phyloP scores from a whole-genome alignment of 92 coral and sea anemone species.

The Isaurus tuberculatus region DNA sequence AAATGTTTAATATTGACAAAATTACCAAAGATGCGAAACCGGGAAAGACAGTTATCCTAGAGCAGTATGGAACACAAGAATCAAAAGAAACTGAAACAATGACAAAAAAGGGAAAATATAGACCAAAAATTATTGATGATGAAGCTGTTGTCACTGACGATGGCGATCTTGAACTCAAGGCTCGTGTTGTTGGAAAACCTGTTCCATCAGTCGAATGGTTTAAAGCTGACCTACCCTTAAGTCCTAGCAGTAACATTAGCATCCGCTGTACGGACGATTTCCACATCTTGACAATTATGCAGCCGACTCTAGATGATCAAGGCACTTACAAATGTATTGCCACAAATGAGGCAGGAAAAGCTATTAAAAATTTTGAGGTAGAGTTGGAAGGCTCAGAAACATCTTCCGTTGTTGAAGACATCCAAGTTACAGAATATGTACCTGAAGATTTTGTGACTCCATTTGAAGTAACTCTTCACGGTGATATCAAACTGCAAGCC shows the following conservation, averaged over 20 bases:
- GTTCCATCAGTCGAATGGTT: constrained; percentile 74
- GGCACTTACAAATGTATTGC: constrained; percentile 82
- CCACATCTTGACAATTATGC: constrained; percentile 58
- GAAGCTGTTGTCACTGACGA: constrained; percentile 66
- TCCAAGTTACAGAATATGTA: constrained; percentile 43
- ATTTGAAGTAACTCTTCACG: constrained; percentile 77
- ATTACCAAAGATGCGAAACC: constrained; percentile 9
- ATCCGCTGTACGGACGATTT: constrained; percentile 55
- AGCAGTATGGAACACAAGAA: constrained; percentile 27
- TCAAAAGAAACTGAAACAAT: background rate
- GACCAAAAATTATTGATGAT: constrained; percentile 32
- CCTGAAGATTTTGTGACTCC: constrained; percentile 58
- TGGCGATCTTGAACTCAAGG: constrained; percentile 59
- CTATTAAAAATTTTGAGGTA: constrained; percentile 74
- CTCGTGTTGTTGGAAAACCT: constrained; percentile 51
- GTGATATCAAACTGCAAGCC: constrained; percentile 67
- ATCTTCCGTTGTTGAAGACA: constrained; percentile 45
- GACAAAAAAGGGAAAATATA: constrained; percentile 21
- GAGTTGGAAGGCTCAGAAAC: constrained; percentile 70
- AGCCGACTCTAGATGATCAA: constrained; percentile 62
- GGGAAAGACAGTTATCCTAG: constrained; percentile 27
- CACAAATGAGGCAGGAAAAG: constrained; percentile 70
- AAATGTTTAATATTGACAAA: constrained; percentile 30
- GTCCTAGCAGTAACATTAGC: constrained; percentile 54
- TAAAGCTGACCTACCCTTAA: constrained; percentile 60